phyloP scores from a whole-genome alignment of 2,888 invertebrate genomes.

The Andrena bucephala region DNA sequence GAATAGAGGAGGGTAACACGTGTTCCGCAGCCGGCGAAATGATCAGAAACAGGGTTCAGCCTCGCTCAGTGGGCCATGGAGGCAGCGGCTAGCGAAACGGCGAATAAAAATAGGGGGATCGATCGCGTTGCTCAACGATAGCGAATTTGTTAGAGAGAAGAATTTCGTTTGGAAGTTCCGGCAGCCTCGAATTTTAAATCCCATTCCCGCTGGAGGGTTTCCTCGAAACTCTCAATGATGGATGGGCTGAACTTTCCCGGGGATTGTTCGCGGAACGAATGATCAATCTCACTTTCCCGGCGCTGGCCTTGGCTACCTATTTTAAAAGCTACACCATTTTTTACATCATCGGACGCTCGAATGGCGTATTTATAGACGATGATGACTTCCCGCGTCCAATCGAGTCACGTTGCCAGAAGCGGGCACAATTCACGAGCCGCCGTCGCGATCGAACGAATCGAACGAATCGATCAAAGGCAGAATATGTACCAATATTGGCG shows the following conservation, averaged over 20 bases:
- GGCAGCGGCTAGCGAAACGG: background rate
- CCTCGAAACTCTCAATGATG: background rate
- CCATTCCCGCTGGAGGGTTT: background rate
- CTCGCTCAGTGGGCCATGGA: background rate
- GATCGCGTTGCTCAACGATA: background rate
- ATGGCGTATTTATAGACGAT: background rate
- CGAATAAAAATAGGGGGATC: background rate
- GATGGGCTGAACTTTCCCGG: background rate
- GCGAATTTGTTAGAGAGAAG: background rate
- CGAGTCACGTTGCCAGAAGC: background rate
- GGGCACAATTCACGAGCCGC: background rate
- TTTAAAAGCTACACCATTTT: background rate
- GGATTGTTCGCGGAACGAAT: background rate
- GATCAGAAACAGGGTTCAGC: background rate
- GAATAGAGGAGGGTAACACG: background rate
- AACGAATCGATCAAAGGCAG: background rate
- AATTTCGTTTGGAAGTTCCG: background rate
- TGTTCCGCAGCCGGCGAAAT: background rate
- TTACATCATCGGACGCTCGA: background rate
- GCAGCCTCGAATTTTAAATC: background rate
- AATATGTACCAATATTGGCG: background rate
- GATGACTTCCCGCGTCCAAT: background rate
- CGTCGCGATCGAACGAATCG: background rate
- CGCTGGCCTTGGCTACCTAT: background rate
- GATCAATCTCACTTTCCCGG: background rate